A percentile compares a stretch with the other conserved stretches of the same genome.
These are phyloP conservation scores for Aulostomus chinensis DNA, from an alignment of 2,797 vertebrate genomes.

Conservation along the genomic window DNA sequence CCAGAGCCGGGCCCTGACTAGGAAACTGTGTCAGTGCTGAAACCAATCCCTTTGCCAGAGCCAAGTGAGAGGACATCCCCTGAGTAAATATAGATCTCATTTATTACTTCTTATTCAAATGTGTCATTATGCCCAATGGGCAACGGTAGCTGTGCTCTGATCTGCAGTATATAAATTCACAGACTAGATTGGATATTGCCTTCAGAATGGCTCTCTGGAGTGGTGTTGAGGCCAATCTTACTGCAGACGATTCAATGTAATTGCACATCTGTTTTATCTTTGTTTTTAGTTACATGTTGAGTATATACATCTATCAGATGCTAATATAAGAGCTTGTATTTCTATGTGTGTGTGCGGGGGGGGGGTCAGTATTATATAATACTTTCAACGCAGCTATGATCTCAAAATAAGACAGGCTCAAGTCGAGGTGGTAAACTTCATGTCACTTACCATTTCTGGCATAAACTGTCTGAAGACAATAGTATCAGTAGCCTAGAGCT, in stretches of 20 bases:
- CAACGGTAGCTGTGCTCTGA: constrained; percentile 8
- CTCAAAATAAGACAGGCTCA: too few species aligned
- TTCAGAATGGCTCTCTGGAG: constrained; percentile 42
- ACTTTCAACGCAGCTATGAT: constrained; percentile 41
- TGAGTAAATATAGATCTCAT: constrained; percentile 36
- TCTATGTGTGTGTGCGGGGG: not conserved
- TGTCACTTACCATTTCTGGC: constrained; percentile 72
- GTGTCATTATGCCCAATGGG: constrained; percentile 42
- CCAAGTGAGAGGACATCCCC: constrained; percentile 19
- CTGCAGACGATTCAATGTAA: constrained; percentile 31
- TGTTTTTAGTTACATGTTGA: too few species aligned
- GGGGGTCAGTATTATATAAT: constrained; percentile 2
- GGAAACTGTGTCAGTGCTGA: constrained; percentile 35
- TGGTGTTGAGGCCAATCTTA: constrained; percentile 14
- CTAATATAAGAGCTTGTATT: not conserved
- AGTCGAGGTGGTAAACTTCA: constrained; percentile 53
- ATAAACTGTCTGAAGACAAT: too few species aligned
- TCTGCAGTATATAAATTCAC: constrained; percentile 48
- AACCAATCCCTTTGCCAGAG: constrained; percentile 26
- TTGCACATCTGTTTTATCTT: too few species aligned
- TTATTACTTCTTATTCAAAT: constrained; percentile 63
- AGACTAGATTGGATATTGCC: constrained; percentile 45
- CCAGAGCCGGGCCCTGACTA: constrained; percentile 5
- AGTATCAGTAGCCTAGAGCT: too few species aligned
- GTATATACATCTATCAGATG: too few species aligned